Percentiles rank a stretch among this genome's conserved stretches.
These are phyloP conservation scores for Catharus bicknelli DNA, from an alignment of 2,113 vertebrate genomes.

Conservation along the genomic window DNA sequence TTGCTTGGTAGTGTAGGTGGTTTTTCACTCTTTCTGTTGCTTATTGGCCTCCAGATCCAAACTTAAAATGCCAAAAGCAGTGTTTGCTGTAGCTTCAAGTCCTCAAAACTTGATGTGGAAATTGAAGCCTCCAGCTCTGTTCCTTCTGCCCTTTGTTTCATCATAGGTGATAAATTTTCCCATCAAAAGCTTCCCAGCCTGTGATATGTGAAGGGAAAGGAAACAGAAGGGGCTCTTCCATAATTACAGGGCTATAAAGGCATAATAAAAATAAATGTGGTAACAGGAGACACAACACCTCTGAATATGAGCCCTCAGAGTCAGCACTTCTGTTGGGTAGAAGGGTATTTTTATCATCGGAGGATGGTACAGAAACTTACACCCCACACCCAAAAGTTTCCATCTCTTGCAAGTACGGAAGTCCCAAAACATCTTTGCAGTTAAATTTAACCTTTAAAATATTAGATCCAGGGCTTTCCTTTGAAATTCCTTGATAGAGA, in stretches of 20 bases:
- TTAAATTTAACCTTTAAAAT: background rate
- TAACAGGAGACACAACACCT: slow-evolving; percentile 40
- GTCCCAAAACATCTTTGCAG: background rate
- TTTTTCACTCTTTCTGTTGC: background rate
- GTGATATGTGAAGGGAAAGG: background rate
- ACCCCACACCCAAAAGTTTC: background rate
- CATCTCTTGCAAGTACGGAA: background rate
- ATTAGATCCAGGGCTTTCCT: background rate
- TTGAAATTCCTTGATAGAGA: background rate
- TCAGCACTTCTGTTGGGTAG: background rate
- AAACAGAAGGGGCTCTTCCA: background rate
- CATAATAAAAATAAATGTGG: slow-evolving; percentile 43
- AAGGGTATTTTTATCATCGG: slow-evolving; percentile 44
- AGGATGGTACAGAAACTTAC: background rate
- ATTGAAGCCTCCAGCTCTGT: background rate
- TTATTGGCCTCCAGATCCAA: background rate
- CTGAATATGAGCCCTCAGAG: background rate
- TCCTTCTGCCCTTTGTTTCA: slow-evolving; percentile 28
- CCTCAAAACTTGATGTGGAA: background rate
- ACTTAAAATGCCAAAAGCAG: background rate
- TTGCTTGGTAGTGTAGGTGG: background rate
- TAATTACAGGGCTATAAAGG: background rate
- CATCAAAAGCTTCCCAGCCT: slow-evolving; percentile 9
- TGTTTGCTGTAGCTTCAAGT: background rate
- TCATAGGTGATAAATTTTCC: background rate